Evolutionary conservation across 2,797 vertebrate genomes (phyloP), one percentile per base, ranked within the genome.

Genomic region (Neostethus bicornis): DNA sequence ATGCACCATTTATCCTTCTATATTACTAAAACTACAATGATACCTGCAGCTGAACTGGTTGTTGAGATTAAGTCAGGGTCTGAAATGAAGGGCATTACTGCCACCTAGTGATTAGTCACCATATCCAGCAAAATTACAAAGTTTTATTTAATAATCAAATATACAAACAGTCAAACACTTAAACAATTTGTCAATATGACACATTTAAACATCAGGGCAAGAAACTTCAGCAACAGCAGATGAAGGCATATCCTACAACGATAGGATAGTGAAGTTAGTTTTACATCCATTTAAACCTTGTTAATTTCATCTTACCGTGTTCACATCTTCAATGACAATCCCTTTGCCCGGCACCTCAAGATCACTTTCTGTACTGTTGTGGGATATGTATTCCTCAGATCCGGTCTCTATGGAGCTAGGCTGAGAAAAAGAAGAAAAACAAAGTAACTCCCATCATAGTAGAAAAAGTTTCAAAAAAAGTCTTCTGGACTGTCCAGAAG

Each of bases 361-460:
- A 28, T 94, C 93, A 1, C 77, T 88, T 44, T 93, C 93, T 0
- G 93, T 95, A 60, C 86, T 68, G 4, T 94, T 94, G 31, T 90
- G 90, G 0, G 91, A 88, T 29, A 17, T 2, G 42, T 91, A 93
- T 70, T 96, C 94, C 0, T 94, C 94, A 7, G 90, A 95, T 17
- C 90, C 92, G 0, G 84, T 91, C 51, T 93, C 89, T 4, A 84
- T 14, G 0, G 65, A 0, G 49, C 84, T 89, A n/a, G 90, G 88
- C 95, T 96, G 73, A 39, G 41, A 1, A 0, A 23, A 9, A 4
- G n/a, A n/a, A n/a, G n/a, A n/a, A n/a, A n/a, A n/a, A n/a, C n/a
- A n/a, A n/a, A n/a, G n/a, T n/a, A n/a, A n/a, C n/a, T n/a, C n/a
- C n/a, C n/a, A n/a, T n/a, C n/a, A n/a, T n/a, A n/a, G n/a, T n/a